phyloP scores from a whole-genome alignment of 2,888 invertebrate genomes.

The Neoitamus cyanurus region DNA sequence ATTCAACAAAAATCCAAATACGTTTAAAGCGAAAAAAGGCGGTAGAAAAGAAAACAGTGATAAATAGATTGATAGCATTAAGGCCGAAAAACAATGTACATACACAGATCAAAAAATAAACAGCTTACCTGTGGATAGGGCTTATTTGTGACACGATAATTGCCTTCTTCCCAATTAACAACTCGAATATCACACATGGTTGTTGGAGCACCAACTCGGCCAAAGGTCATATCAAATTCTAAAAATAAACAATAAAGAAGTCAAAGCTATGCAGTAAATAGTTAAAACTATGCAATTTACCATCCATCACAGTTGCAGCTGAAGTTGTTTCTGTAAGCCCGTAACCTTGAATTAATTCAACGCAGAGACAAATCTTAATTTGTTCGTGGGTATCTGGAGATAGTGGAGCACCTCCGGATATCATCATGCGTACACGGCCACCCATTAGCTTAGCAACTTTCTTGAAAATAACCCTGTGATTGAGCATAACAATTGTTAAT shows the following conservation, averaged over 20 bases:
- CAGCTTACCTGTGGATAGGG: constrained; percentile 77
- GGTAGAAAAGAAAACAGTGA: too few species aligned
- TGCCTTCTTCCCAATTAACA: constrained; percentile 94
- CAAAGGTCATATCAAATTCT: constrained; percentile 70
- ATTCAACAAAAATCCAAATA: too few species aligned
- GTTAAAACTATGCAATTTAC: constrained; percentile 66
- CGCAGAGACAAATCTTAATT: constrained; percentile 90
- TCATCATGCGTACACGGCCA: constrained; percentile 86
- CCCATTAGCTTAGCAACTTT: constrained; percentile 78
- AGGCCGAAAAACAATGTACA: too few species aligned
- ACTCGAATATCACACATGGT: constrained; percentile 86
- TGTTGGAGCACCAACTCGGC: constrained; percentile 90
- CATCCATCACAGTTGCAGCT: constrained; percentile 87
- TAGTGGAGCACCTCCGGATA: constrained; percentile 95
- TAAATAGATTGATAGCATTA: too few species aligned
- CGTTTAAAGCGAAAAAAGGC: too few species aligned
- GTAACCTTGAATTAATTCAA: constrained; percentile 92
- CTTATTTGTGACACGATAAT: constrained; percentile 87
- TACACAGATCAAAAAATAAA: background rate
- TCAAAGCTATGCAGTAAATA: background rate
- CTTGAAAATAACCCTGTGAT: constrained; percentile 62
- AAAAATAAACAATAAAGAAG: constrained; percentile 37
- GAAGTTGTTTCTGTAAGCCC: constrained; percentile 98
- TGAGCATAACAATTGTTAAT: too few species aligned
- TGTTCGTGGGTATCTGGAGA: constrained; percentile 96